Evolutionary conservation across 2,888 invertebrate genomes (phyloP).

Genomic region (Halictus quadricinctus): DNA sequence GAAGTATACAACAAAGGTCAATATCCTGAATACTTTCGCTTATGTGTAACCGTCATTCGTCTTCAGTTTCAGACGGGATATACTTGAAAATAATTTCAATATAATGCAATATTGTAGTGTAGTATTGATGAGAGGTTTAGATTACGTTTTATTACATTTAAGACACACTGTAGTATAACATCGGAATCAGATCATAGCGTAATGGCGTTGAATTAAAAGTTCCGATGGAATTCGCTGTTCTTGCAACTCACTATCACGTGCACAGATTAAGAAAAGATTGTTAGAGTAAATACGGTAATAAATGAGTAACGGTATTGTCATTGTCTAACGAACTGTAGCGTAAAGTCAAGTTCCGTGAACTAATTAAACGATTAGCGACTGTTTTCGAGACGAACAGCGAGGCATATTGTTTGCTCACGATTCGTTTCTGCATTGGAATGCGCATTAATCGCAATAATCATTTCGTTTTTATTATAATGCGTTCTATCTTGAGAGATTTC

Average conservation of each 20-base stretch:
- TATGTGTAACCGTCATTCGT: neutral
- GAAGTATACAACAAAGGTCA: neutral
- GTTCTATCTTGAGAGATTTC: conserved; percentile 61
- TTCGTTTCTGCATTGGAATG: neutral
- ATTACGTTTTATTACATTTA: neutral
- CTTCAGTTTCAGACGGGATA: neutral
- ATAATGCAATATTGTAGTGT: neutral
- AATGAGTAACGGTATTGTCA: neutral
- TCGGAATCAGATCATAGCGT: neutral
- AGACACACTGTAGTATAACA: neutral
- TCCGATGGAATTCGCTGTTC: neutral
- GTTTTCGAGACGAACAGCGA: neutral
- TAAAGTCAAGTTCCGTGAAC: neutral
- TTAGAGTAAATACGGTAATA: neutral
- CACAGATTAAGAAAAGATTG: neutral
- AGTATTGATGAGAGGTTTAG: neutral
- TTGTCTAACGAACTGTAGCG: neutral
- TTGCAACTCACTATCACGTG: neutral
- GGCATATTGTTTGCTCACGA: neutral
- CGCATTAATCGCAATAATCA: conserved; percentile 32
- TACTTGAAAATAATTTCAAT: neutral
- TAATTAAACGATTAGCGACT: neutral
- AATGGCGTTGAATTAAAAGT: neutral
- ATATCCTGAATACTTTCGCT: neutral
- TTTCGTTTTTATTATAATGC: conserved; percentile 51